Conservation (phyloP, 1,140 invertebrate genomes). For the Anastrepha obliqua region DNA sequence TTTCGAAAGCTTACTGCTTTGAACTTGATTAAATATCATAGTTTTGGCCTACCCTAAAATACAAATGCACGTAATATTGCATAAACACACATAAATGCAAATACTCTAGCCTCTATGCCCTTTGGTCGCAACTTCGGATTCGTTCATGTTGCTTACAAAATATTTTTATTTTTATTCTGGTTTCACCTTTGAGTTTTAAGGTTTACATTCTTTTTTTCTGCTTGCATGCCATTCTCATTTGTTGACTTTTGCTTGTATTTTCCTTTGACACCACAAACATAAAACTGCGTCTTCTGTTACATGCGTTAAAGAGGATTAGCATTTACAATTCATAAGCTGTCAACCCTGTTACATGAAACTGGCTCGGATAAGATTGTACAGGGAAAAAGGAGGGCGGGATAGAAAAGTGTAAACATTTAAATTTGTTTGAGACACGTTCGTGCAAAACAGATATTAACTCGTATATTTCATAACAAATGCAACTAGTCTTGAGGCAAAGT, state of each 20-base stretch:
- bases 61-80: too few species aligned
- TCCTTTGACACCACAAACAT: not conserved
- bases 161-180: not conserved
- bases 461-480: too few species aligned
- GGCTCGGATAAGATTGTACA: too few species aligned
- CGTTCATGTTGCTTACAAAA: not conserved
- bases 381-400: too few species aligned
- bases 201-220: not conserved
- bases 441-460: too few species aligned
- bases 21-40: too few species aligned
- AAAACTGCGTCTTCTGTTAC: not conserved
- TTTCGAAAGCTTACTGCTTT: too few species aligned
- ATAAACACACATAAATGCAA: not conserved
- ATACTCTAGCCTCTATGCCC: not conserved
- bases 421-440: too few species aligned
- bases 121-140: not conserved
- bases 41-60: too few species aligned
- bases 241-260: not conserved
- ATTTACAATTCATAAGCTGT: slow-evolving; percentile 32
- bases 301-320: slow-evolving; percentile 9
- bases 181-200: too few species aligned
- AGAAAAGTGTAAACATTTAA: too few species aligned
- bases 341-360: not conserved
- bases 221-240: not conserved
- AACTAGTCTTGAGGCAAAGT: too few species aligned